Base-by-base conservation (phyloP, 2,113 vertebrate species). In the Ictalurus punctatus region DNA sequence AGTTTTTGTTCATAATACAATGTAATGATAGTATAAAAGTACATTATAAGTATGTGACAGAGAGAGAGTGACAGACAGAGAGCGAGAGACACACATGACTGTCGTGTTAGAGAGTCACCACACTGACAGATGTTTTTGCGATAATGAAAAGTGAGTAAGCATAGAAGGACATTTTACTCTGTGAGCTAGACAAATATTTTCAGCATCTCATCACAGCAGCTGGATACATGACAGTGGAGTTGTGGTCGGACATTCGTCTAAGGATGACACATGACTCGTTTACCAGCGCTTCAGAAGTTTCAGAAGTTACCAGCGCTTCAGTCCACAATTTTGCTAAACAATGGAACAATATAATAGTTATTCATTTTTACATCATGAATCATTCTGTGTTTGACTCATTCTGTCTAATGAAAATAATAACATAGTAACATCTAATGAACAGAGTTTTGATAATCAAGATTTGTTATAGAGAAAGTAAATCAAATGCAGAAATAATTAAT, bases 101-200 rank as follows among this genome's bases (percentile, higher is more conserved):
- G 73, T 79, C 10, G 4, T 87, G 58, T 44, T n/a, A 79, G 8
- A 48, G 21, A 48, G 30, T 86, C 19, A 86, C 71, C 56, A 40
- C 76, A 23, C 27, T 78, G 25, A 59, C 71, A 86, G 73, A 67
- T 65, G 73, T 83, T 56, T 82, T 81, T 69, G 71, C 1, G 21
- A 87, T 81, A 67, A 87, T 79, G 40, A 87, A 10, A 56, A 34
- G 19, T 21, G 37, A 44, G 34, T 19, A 78, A 86, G 27, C 61
- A n/a, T n/a, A 94, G 86, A 91, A 73, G 1, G 91, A 93, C 54
- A 80, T 80, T 73, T 61, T 84, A 69, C 6, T 9, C 81, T 9
- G 48, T 34, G 71, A 90, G 79, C 84, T 79, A 58, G 86, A 69
- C 23, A 71, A 81, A 92, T 85, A 90, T 71, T 85, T 90, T 80